Conservation (phyloP, 2,113 vertebrate species). For the Pangasianodon hypophthalmus region DNA sequence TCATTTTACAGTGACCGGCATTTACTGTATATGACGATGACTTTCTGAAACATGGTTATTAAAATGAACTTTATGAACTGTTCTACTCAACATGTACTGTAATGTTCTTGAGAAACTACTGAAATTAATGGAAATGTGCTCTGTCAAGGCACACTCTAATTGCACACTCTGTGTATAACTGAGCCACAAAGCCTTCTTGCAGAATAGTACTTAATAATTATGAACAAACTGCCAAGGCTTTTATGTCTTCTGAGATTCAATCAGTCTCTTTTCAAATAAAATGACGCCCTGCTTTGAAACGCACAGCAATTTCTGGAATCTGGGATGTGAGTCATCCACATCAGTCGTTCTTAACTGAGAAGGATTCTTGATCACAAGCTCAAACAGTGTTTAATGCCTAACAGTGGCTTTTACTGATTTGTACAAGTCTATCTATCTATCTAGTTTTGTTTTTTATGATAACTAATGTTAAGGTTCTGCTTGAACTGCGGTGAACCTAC, state of each 20-base stretch:
- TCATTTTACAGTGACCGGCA: neutral
- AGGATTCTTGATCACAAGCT: slow-evolving; percentile 6
- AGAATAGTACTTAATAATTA: slow-evolving; percentile 50
- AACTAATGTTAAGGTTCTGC: neutral
- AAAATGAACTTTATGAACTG: neutral
- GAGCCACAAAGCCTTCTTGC: slow-evolving; percentile 40
- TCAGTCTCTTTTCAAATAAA: slow-evolving; percentile 52
- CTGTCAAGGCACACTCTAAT: neutral
- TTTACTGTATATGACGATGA: neutral
- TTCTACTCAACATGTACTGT: slow-evolving; percentile 2
- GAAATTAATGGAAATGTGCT: neutral
- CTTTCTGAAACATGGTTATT: too few species aligned
- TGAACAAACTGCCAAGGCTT: slow-evolving; percentile 46
- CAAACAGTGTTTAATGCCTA: neutral
- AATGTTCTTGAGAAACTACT: neutral
- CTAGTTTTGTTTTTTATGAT: neutral
- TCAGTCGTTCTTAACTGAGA: slow-evolving; percentile 39
- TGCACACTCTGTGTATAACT: slow-evolving; percentile 5
- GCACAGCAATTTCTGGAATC: slow-evolving; percentile 47
- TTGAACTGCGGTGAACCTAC: neutral
- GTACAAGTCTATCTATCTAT: neutral
- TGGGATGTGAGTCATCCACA: slow-evolving; percentile 50
- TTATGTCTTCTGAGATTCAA: slow-evolving; percentile 51
- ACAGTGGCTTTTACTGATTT: slow-evolving; percentile 23
- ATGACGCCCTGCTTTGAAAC: slow-evolving; percentile 37